Conservation (phyloP, 2,888 invertebrate genomes). For the Athalia cordata region DNA sequence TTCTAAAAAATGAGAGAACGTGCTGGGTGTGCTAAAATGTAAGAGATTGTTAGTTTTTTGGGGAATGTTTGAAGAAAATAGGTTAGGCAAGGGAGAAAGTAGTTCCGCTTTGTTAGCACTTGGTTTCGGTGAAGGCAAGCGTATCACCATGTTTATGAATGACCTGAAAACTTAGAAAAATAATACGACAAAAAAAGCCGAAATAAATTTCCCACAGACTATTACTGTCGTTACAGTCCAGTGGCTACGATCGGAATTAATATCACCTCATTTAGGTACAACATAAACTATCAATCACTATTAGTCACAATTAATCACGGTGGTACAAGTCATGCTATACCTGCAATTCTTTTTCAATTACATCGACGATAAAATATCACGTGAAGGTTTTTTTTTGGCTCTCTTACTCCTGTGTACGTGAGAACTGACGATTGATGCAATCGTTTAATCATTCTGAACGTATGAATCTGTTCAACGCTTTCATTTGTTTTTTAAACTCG, state of each 20-base stretch:
- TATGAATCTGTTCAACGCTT: background rate
- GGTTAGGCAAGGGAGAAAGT: background rate
- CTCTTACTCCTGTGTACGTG: background rate
- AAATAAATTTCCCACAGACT: slow-evolving; percentile 21
- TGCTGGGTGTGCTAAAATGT: background rate
- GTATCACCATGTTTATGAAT: slow-evolving; percentile 5
- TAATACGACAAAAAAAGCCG: background rate
- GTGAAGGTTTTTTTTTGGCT: slow-evolving; percentile 23
- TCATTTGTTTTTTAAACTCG: background rate
- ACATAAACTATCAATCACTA: slow-evolving; percentile 35
- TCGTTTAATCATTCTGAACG: slow-evolving; percentile 19
- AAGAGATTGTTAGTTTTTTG: slow-evolving; percentile 5
- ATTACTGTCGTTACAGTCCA: slow-evolving; percentile 27
- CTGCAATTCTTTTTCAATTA: slow-evolving; percentile 37
- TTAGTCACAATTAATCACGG: slow-evolving; percentile 30
- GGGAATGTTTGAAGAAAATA: background rate
- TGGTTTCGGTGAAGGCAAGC: slow-evolving; percentile 1
- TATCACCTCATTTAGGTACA: slow-evolving; percentile 16
- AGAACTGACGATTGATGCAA: slow-evolving; percentile 29
- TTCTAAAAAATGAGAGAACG: background rate
- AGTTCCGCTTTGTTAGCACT: slow-evolving; percentile 30
- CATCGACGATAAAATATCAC: slow-evolving; percentile 33
- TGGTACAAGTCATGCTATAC: slow-evolving; percentile 30
- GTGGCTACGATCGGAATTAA: slow-evolving; percentile 32
- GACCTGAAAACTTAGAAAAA: slow-evolving; percentile 4